Percentiles rank a stretch among this genome's conserved stretches.
Evolutionary conservation across 2,888 invertebrate species (phyloP).

Genomic region (Mythimna loreyi): DNA sequence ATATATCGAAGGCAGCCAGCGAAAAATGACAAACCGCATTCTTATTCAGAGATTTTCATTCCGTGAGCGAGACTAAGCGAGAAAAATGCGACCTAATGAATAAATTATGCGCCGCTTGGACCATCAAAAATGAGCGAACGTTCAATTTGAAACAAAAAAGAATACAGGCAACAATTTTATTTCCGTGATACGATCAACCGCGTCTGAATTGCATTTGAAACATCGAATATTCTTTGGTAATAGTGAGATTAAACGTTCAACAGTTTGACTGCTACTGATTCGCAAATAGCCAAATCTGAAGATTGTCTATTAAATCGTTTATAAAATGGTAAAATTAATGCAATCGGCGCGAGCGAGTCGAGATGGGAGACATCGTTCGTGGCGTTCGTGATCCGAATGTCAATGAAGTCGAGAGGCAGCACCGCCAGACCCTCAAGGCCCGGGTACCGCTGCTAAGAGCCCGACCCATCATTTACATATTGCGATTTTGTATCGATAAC

Average conservation of each 20-base stretch:
- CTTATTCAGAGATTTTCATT: conserved; percentile 74
- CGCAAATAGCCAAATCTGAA: conserved; percentile 81
- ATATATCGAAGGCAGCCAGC: conserved; percentile 83
- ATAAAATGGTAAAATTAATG: conserved; percentile 90
- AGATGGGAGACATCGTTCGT: conserved; percentile 88
- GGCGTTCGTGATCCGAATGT: conserved; percentile 87
- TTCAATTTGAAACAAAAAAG: conserved; percentile 71
- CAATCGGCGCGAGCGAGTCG: conserved; percentile 87
- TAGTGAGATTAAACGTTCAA: conserved; percentile 61
- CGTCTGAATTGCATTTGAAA: conserved; percentile 23
- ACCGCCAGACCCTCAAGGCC: conserved; percentile 73
- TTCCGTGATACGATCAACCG: conserved; percentile 63
- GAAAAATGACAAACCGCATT: conserved; percentile 80
- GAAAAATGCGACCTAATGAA: conserved; percentile 78
- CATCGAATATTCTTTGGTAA: conserved; percentile 61
- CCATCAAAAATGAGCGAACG: conserved; percentile 72
- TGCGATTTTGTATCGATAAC: conserved; percentile 86
- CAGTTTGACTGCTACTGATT: conserved; percentile 68
- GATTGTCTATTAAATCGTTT: conserved; percentile 89
- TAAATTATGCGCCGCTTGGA: conserved; percentile 77
- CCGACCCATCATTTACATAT: conserved; percentile 86
- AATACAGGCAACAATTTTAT: conserved; percentile 72
- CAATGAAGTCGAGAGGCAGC: conserved; percentile 80
- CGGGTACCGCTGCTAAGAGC: conserved; percentile 72
- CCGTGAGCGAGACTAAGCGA: conserved; percentile 68